A percentile compares a stretch with the other conserved stretches of the same genome.
Conservation (phyloP, 2,797 vertebrate species). For the Erithacus rubecula region DNA sequence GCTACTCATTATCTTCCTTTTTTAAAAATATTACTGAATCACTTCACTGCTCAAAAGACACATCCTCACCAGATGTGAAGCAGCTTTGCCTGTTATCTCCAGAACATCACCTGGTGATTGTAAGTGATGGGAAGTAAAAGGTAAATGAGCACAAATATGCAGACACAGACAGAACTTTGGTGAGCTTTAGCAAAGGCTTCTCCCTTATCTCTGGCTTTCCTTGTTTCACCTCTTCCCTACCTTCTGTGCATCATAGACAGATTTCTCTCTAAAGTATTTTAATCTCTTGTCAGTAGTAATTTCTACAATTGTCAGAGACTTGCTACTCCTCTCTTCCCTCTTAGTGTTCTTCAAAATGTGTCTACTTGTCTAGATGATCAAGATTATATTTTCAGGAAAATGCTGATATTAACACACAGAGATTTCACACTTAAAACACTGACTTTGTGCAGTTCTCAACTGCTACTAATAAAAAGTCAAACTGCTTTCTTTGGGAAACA, state of each 20-base stretch:
- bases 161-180: not conserved
- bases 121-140: not conserved
- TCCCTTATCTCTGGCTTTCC: not conserved
- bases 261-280: not conserved
- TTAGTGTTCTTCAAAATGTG: not conserved
- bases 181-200: not conserved
- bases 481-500: not conserved
- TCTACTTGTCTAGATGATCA: not conserved
- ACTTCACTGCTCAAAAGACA: not conserved
- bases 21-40: not conserved
- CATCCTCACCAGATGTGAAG: not conserved
- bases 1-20: not conserved
- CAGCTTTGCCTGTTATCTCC: not conserved
- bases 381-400: not conserved
- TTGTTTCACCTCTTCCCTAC: not conserved
- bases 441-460: not conserved
- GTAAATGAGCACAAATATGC: not conserved
- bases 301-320: not conserved
- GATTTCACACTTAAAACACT: not conserved
- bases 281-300: not conserved
- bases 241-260: not conserved
- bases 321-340: not conserved
- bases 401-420: not conserved
- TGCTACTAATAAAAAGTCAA: not conserved
- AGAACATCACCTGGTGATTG: not conserved